Base-by-base conservation (phyloP, 2,113 vertebrate species). In the Anarrhichthys ocellatus region DNA sequence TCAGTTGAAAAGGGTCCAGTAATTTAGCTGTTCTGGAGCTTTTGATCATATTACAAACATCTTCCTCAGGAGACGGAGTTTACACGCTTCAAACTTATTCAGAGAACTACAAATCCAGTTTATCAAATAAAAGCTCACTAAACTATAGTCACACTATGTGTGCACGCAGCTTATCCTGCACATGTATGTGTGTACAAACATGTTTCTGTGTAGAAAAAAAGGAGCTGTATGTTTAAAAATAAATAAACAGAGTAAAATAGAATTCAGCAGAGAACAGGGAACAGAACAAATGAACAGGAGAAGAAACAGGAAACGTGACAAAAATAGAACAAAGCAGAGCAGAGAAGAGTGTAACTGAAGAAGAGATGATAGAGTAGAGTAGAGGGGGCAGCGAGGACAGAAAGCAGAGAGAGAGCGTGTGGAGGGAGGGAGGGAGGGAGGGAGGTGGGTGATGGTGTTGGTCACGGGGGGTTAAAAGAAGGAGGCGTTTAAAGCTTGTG, bases 401-500 rank as follows among this genome's bases (percentile, higher is more conserved):
- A 73, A 38, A 69, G 50, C 63, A 82, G 42, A 84, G 73, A 88
- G 87, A 69, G 76, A 84, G 69, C 36, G 82, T 5, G 32, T 15
- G n/a, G 54, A 54, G 32, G 63, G 69, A 34, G 66, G n/a, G 54
- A 59, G 58, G 80, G 72, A 40, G 58, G 80, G 73, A 32, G 65
- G 83, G 72, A 40, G 78, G 34, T 2, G 40, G 75, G 14, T 58
- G 78, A 76, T 68, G 81, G 79, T 82, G 83, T 69, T 87, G 82
- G 82, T 88, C 83, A 84, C 87, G 81, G 76, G 69, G 86, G 92
- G 81, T 88, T 87, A 82, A 90, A 89, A 75, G 85, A 84, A 89
- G 86, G 90, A 90, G 91, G 92, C 65, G 80, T 88, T 88, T 67
- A 80, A 89, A 88, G 89, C 73, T 87, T 54, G 87, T 94, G 91